Percentiles rank a stretch among this genome's conserved stretches.
Conservation (phyloP, 2,797 vertebrate genomes). For the Gila robusta region DNA sequence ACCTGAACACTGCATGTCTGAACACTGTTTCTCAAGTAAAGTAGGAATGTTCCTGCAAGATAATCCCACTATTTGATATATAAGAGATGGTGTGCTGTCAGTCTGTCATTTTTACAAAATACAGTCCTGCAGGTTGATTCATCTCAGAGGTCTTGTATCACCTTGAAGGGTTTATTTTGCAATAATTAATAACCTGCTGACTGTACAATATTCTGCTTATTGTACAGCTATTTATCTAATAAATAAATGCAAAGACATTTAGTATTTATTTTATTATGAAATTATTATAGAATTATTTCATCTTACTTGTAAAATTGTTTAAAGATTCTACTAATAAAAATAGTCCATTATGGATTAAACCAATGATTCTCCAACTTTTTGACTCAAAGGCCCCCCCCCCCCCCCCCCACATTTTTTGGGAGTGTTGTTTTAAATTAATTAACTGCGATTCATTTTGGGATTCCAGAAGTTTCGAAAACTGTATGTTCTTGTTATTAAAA, state of each 20-base stretch:
- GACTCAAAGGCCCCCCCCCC: too few species aligned
- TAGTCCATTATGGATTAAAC: background rate
- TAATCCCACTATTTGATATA: background rate
- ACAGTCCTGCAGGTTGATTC: background rate
- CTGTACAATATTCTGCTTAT: background rate
- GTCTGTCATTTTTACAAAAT: constrained; percentile 7
- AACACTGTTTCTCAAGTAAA: constrained; percentile 45
- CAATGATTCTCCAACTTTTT: background rate
- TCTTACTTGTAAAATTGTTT: background rate
- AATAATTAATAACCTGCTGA: background rate
- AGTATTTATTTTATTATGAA: background rate
- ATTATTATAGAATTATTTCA: background rate
- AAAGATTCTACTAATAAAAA: background rate
- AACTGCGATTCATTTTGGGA: background rate
- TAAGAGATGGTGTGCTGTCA: background rate
- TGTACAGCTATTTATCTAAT: background rate
- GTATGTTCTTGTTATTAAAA: background rate
- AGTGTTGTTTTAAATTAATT: background rate
- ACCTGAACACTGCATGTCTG: constrained; percentile 50
- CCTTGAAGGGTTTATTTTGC: background rate
- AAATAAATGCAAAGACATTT: background rate
- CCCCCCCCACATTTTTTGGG: too few species aligned
- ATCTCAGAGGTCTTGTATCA: background rate
- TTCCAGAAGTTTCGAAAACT: background rate
- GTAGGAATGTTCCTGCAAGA: constrained; percentile 5